Base-by-base conservation (phyloP, 2,888 invertebrate genomes). In the Protodeltote pygarga region DNA sequence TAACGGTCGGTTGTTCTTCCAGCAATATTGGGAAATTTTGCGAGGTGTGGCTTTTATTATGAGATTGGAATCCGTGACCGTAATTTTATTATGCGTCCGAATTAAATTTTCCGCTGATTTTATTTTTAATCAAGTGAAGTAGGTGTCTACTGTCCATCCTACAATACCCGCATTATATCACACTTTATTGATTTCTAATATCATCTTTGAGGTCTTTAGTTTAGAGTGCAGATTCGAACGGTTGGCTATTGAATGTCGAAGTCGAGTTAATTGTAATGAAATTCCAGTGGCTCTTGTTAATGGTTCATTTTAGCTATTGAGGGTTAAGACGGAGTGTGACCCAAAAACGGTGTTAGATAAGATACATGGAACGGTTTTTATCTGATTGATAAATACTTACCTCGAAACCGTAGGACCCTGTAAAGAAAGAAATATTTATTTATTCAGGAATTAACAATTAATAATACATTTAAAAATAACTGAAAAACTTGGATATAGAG, bases 1-100 rank as follows among this genome's bases (percentile, higher is more conserved):
- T 87, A 87, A 87, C 83, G 84, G 74, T 74, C 34, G 75, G 68
- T 69, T 79, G 79, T 84, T 84, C 83, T 79, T 83, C 83, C 71
- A 79, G 82, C 78, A 77, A 81, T 86, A 87, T 87, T 83, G 81
- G 80, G 77, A 79, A 82, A 80, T 81, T 83, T 80, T 70, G 79
- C 80, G 73, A 87, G 88, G 89, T 84, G 89, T 77, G 87, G 84
- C 79, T 47, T 39, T 55, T 54, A 62, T 73, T 76, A 70, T 75
- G 79, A 79, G 73, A 75, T 72, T 77, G 72, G 59, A 51, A 70
- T 62, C 71, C 77, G 71, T 75, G 77, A 67, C 73, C 65, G 53
- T 79, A 85, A 81, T 84, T 80, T 75, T 79, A 79, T 85, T 75
- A 78, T 65, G 61, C 34, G 33, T 51, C 60, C 53, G 59, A 77